A percentile compares a stretch with the other conserved stretches of the same genome.
These are phyloP conservation scores for Etia nguti DNA, from an alignment of 2,113 vertebrate species.

Conservation along the genomic window DNA sequence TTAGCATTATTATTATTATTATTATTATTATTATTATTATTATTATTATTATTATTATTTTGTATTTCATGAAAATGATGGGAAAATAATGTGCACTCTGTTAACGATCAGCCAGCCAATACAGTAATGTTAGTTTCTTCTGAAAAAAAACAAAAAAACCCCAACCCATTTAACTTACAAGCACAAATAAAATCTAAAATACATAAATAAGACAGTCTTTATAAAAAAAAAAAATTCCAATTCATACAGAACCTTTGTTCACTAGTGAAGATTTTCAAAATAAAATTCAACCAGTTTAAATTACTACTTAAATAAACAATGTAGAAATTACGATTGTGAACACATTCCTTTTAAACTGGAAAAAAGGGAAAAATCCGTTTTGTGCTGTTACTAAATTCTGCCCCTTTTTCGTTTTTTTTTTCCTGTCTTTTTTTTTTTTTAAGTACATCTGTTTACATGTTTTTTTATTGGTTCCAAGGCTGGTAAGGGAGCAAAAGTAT, in stretches of 20 bases:
- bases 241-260: not conserved
- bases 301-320: not conserved
- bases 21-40: not conserved
- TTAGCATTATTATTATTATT: accelerated
- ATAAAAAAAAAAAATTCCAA: not conserved
- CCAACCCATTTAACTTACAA: not conserved
- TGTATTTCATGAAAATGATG: not conserved
- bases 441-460: not conserved
- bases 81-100: not conserved
- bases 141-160: accelerated
- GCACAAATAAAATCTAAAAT: not conserved
- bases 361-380: not conserved
- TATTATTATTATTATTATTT: accelerated
- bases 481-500: not conserved
- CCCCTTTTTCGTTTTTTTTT: accelerated
- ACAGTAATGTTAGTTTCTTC: not conserved
- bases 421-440: accelerated
- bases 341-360: not conserved
- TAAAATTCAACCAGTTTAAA: not conserved
- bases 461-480: not conserved
- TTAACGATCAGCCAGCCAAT: not conserved
- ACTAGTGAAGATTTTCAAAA: not conserved
- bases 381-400: not conserved
- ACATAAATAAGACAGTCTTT: not conserved
- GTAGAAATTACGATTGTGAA: not conserved